A percentile compares a stretch with the other conserved stretches of the same genome.
These are phyloP conservation scores for Palythoa heliodiscus DNA, from an alignment of 92 coral and sea anemone genomes.

Conservation along the genomic window DNA sequence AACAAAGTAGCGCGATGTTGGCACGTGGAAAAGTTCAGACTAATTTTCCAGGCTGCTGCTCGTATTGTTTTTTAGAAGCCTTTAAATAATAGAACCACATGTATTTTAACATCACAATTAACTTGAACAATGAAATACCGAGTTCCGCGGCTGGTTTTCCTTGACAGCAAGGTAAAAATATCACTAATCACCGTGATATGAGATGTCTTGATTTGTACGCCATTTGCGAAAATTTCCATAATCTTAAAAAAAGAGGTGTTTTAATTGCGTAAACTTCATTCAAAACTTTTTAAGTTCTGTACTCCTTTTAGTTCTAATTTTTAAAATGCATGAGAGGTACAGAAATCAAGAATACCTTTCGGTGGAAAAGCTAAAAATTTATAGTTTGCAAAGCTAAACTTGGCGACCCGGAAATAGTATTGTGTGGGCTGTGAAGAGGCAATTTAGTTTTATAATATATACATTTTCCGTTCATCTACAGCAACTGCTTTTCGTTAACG, in stretches of 20 bases:
- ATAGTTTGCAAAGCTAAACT: not conserved
- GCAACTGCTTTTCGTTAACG: not conserved
- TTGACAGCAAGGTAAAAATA: conserved; percentile 62
- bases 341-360: not conserved
- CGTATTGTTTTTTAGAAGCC: conserved; percentile 11
- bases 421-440: not conserved
- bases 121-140: conserved; percentile 58
- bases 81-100: conserved; percentile 33
- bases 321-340: not conserved
- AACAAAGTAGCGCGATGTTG: conserved; percentile 18
- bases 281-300: conserved; percentile 1
- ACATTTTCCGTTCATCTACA: not conserved
- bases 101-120: conserved; percentile 58
- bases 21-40: conserved; percentile 29
- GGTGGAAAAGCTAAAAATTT: not conserved
- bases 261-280: not conserved
- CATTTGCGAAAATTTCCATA: not conserved
- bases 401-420: not conserved
- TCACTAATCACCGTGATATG: conserved; percentile 7
- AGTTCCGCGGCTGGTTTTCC: conserved; percentile 63
- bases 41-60: conserved; percentile 30
- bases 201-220: not conserved
- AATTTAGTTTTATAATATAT: too few species aligned
- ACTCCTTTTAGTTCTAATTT: not conserved
- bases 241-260: not conserved